Base-by-base conservation (phyloP, 23 tunicate species). In the Ciona savignyi region DNA sequence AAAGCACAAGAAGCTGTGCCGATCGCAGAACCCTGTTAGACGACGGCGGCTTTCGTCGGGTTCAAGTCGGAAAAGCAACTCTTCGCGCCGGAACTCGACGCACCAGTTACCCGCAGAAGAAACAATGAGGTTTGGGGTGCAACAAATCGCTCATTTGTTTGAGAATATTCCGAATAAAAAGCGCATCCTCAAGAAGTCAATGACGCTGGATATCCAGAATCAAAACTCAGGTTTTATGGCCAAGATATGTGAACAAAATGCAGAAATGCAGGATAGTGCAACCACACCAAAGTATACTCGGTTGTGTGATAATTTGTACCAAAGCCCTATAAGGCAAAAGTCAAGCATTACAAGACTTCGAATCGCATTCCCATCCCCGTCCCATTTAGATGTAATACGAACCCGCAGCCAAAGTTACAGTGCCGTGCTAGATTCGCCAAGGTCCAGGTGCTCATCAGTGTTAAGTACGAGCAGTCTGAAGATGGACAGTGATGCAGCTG, bases 71-170 rank as follows among this genome's bases (percentile, higher is more conserved):
- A 42, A 15, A 42, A 42, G 15, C 9, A 42, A 42, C 15, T 42
- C 56, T 6, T 42, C 56, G 9, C 56, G 15, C 9, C 56, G 56
- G 11, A 9, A 42, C 56, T 42, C 56, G 9, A 15, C 56, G 11
- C 56, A 42, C 15, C 56, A 15, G 11, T 42, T 42, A 42, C 56
- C 56, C 15, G 56, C 56, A 6, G 11, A 79, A 34, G 68, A 79
- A 33, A 79, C 84, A 9, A 70, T 74, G 25, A 60, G 32, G 32
- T 71, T 28, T 23, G 84, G 84, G 11, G 70, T 74, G 4, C 69
- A 27, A 51, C 78, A 74, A 34, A 74, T 72, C 63, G 76, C 32
- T 42, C 76, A 72, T 49, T 48, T 72, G 76, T 72, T 72, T 29
- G 76, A 72, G 35, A 49, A 48, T 25, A 25, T 63, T 63, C 24